Conservation (phyloP, 2,113 vertebrate species). For the Daubentonia madagascariensis region DNA sequence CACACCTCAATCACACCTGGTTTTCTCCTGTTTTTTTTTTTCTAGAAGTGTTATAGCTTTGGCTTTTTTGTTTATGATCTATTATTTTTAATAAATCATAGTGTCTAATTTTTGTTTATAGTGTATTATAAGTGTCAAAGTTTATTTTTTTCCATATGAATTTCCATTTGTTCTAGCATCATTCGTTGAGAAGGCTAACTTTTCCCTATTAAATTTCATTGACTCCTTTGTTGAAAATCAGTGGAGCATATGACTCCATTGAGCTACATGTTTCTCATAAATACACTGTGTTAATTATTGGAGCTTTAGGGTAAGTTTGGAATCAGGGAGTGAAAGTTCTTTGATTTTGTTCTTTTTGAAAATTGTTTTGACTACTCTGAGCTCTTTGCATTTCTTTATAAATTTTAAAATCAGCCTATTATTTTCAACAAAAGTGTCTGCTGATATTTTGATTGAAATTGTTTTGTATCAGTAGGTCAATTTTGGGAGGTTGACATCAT, state of each 20-base stretch:
- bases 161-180: neutral
- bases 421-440: too few relatives aligned
- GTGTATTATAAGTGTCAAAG: neutral
- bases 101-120: neutral
- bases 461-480: too few relatives aligned
- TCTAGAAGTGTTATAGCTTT: neutral
- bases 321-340: neutral
- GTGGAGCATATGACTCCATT: neutral
- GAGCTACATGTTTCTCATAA: neutral
- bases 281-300: neutral
- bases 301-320: neutral
- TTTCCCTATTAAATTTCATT: neutral
- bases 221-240: neutral
- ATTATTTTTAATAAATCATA: neutral
- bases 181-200: neutral
- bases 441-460: too few relatives aligned
- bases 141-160: neutral
- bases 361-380: too few relatives aligned
- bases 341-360: too few relatives aligned
- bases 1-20: neutral
- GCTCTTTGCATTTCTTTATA: too few relatives aligned
- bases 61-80: neutral
- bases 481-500: neutral
- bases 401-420: too few relatives aligned
- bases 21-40: neutral